Evolutionary conservation across 2,797 vertebrate genomes (phyloP), one percentile per base, ranked within the genome.

Genomic region (Psittacula echo): DNA sequence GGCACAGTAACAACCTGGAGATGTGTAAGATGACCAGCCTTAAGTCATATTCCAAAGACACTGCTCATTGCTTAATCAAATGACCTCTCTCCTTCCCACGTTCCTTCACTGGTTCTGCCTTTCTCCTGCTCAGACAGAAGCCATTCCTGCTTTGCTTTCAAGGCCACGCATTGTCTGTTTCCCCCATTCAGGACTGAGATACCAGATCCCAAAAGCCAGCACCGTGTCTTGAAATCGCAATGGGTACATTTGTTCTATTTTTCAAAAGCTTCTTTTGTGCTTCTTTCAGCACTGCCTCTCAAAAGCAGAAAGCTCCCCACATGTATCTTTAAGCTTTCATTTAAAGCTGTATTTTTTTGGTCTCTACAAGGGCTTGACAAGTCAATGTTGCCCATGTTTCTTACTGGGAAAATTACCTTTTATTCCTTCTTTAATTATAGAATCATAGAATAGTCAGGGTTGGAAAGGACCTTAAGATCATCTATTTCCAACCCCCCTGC

Each of bases 151-250:
- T 13, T 53, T 7, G 19, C 60, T n/a, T 18, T 26, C 34, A 37
- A 13, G 56, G 72, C 56, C 24, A 14, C 2, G 1, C 3, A 37
- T 26, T 13, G 58, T 37, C 34, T 3, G 1, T 1, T 17, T 2
- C 48, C 77, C 64, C 73, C 4, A 1, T 7, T 20, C 50, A 1
- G 3, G 4, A 8, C 4, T 37, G 44, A 53, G 65, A 56, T 30
- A 32, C 27, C 72, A 30, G 17, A 11, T 6, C 48, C 60, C 72
- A 80, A 32, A 32, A 78, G 29, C 37, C 68, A 87, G 10, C 41
- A 48, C 12, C 24, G 1, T 5, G 6, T 37, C 53, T 29, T 30
- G 47, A 73, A 62, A 73, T 65, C 5, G 32, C 58, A 56, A 32
- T 1, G 24, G 4, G 22, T 37, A n/a, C 4, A 5, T 44, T 83